These are phyloP conservation scores for Hippocampus comes DNA, from an alignment of 2,113 vertebrate species.

Conservation along the genomic window DNA sequence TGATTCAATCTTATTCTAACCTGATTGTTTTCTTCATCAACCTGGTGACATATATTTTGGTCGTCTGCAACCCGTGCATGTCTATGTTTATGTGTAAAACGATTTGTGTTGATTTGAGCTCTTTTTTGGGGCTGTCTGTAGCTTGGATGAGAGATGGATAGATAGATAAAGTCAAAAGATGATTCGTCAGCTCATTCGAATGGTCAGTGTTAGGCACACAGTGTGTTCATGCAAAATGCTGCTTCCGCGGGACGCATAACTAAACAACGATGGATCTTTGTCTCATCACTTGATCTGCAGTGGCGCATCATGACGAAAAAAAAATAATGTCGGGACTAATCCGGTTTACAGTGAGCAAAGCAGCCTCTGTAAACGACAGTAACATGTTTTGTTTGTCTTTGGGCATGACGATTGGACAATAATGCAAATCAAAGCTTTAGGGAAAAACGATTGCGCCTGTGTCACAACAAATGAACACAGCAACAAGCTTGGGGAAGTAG, in stretches of 20 bases:
- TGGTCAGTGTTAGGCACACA: slow-evolving; percentile 14
- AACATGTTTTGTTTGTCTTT: slow-evolving; percentile 44
- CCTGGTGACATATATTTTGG: no score
- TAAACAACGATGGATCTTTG: slow-evolving; percentile 26
- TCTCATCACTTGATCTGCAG: slow-evolving; percentile 29
- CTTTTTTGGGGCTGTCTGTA: no score
- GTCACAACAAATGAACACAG: slow-evolving; percentile 59
- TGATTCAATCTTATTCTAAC: neutral
- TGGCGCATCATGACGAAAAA: slow-evolving; percentile 11
- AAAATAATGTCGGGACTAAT: slow-evolving; percentile 2
- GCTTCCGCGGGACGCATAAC: slow-evolving; percentile 20
- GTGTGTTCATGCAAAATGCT: slow-evolving; percentile 11
- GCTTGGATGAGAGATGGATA: neutral
- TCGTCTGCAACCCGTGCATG: no score
- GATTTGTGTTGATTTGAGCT: no score
- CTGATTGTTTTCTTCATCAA: neutral
- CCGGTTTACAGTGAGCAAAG: slow-evolving; percentile 21
- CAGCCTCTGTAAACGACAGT: slow-evolving; percentile 35
- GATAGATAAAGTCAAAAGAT: neutral
- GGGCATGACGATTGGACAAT: slow-evolving; percentile 64
- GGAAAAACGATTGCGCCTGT: slow-evolving; percentile 60
- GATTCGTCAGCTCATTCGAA: slow-evolving; percentile 10
- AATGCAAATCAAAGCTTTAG: slow-evolving; percentile 56
- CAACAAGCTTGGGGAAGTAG: slow-evolving; percentile 55
- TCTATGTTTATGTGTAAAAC: no score